These are phyloP conservation scores for Meta bourneti DNA, from an alignment of 2,888 invertebrate species.

Conservation along the genomic window DNA sequence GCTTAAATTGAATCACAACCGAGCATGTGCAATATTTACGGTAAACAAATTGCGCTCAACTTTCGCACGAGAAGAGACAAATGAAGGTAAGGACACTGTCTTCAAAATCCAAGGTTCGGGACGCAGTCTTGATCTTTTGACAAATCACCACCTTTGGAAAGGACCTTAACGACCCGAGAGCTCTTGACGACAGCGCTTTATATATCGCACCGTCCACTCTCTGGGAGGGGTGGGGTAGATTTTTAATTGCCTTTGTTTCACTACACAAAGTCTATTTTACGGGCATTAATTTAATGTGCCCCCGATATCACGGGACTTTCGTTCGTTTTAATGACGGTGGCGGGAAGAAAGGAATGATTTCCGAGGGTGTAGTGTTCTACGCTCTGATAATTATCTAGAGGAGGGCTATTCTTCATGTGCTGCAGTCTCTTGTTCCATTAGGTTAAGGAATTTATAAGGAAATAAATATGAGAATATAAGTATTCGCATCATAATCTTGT, in stretches of 20 bases:
- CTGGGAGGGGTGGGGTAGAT: not conserved
- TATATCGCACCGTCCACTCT: not conserved
- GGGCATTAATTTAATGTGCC: constrained; percentile 40
- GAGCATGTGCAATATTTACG: not conserved
- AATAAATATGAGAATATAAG: too few species aligned
- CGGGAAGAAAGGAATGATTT: not conserved
- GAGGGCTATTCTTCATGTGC: not conserved
- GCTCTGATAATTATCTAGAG: not conserved
- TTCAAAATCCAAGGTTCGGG: not conserved
- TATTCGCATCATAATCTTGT: too few species aligned
- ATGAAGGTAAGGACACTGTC: not conserved
- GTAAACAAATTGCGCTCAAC: not conserved
- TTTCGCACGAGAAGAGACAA: not conserved
- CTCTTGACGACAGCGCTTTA: constrained; percentile 7
- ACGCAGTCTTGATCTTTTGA: constrained; percentile 25
- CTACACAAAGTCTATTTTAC: constrained; percentile 24
- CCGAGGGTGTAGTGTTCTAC: not conserved
- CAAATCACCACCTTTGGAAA: constrained; percentile 20
- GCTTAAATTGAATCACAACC: not conserved
- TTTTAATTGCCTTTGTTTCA: not conserved
- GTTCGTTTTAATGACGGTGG: constrained; percentile 28
- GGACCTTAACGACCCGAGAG: constrained; percentile 15
- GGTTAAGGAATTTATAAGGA: not conserved
- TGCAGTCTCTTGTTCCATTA: not conserved
- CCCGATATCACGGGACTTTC: constrained; percentile 2